Base-by-base conservation (phyloP, 1,140 invertebrate genomes). In the Cydia strobilella region DNA sequence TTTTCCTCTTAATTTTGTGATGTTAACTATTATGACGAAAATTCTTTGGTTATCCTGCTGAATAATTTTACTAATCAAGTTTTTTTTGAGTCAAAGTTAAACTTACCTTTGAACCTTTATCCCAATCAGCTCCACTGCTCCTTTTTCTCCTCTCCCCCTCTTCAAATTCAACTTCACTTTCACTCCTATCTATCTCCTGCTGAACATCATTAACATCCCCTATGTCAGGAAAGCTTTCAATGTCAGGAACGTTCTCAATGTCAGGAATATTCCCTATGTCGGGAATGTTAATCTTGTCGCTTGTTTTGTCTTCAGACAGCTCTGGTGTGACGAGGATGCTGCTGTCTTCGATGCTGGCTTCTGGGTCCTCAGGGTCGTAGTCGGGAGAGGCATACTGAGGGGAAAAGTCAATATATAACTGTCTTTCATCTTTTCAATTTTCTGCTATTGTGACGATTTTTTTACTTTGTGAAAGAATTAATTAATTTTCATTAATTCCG, bases 291-390 rank as follows among this genome's bases (percentile, higher is more conserved):
- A 18, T 27, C 3, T 35, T n/a, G 27, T 66, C 27, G 13, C 27
- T 31, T 15, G 13, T 31, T 13, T 31, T 66, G 6, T 31, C 63
- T n/a, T 31, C 63, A 1, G 63, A 66, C 25, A 66, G 63, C 15
- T 76, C 72, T n/a, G 78, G 78, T 7, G 78, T 79, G 3, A 77
- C 78, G 2, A 79, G 69, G 9, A 77, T 73, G 12, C 65, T 75
- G 59, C 62, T 79, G 27, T 79, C 63, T 74, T 81, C 80, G 18
- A 79, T 76, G 31, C 75, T 81, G 31, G 78, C 78, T 62, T 81
- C 78, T 59, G 80, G 23, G 66, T 79, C 76, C 15, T 79, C 75
- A 54, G 72, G 73, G 74, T 74, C 77, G 12, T 75, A 72, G 48
- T 81, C 66, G 42, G 23, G 23, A 20, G 63, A 39, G 6, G 63